Base-by-base conservation (phyloP, 2,797 vertebrate species). In the Characodon lateralis region DNA sequence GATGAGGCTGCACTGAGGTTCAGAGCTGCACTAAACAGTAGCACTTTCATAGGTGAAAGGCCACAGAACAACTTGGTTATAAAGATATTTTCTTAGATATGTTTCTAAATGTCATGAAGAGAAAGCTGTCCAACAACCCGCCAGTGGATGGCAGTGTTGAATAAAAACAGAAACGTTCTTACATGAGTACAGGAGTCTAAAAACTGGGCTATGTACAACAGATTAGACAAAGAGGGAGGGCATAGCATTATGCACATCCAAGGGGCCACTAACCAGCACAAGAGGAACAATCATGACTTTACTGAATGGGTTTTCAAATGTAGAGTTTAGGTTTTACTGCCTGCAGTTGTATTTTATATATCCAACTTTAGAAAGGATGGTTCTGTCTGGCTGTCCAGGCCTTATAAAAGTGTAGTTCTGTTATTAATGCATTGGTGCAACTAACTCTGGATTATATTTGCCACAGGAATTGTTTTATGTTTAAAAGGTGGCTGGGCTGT, bases 71-170 rank as follows among this genome's bases (percentile, higher is more conserved):
- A 77, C 35, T 22, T 2, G 28, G 83, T 74, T 81, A 75, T 24
- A 24, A 48, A 76, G 20, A 14, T n/a, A 59, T 39, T 73, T 58
- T 59, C 28, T 83, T 24, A 46, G 70, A 78, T 24, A 26, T 5
- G 0, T 68, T 72, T 50, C 43, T 16, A 50, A 71, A 77, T 71
- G 20, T 18, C 46, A 50, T 31, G 50, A 46, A 48, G 20, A 48
- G 13, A 39, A n/a, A 48, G 48, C 18, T 76, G 71, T 51, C 70
- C 50, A 82, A 43, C 26, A n/a, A 55, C 51, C 63, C 68, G 70
- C 90, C 89, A 89, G 79, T 18, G 58, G 87, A 81, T 85, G 88
- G 84, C 88, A 87, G 85, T 84, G 79, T 91, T 84, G 82, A 69
- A 69, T 46, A 26, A 43, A 43, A 68, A 41, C 10, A 46, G 66